These are phyloP conservation scores for Ophthalmotilapia sp. DNA, from an alignment of 2,113 vertebrate genomes.

Conservation along the genomic window DNA sequence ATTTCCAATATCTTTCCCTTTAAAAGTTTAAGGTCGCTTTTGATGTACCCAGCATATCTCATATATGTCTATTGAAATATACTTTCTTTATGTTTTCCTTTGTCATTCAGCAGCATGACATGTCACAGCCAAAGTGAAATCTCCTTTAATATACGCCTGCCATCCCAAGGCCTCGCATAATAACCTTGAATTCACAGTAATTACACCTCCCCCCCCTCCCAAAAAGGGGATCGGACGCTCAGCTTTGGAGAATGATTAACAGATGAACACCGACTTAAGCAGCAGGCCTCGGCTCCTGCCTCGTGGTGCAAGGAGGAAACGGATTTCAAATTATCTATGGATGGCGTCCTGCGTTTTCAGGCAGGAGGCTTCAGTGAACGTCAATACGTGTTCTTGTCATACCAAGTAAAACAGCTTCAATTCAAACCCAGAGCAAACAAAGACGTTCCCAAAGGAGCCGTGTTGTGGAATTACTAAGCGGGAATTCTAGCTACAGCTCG, in stretches of 20 bases:
- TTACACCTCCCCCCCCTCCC: constrained; percentile 15
- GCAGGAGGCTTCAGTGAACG: neutral
- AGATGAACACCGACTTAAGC: constrained; percentile 10
- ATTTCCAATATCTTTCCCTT: constrained; percentile 61
- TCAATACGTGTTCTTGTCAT: constrained; percentile 17
- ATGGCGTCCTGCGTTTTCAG: neutral
- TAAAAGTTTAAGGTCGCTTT: constrained; percentile 65
- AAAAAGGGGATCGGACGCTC: constrained; percentile 14
- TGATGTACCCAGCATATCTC: constrained; percentile 39
- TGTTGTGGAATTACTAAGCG: neutral
- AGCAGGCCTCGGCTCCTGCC: neutral
- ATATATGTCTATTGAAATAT: constrained; percentile 41
- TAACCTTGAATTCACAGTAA: constrained; percentile 43
- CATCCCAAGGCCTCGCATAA: constrained; percentile 34
- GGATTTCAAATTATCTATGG: constrained; percentile 17
- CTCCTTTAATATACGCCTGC: constrained; percentile 44
- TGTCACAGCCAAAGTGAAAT: constrained; percentile 49
- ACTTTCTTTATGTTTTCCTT: constrained; percentile 3
- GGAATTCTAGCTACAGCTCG: neutral
- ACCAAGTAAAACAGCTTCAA: constrained; percentile 26
- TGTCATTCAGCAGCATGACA: constrained; percentile 26
- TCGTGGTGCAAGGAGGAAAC: neutral
- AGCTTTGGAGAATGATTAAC: constrained; percentile 30
- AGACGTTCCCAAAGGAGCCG: neutral
- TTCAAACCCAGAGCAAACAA: constrained; percentile 9